Percentiles rank a stretch among this genome's conserved stretches.
These are phyloP conservation scores for Intellagama lesueurii DNA, from an alignment of 2,797 vertebrate genomes.

Conservation along the genomic window DNA sequence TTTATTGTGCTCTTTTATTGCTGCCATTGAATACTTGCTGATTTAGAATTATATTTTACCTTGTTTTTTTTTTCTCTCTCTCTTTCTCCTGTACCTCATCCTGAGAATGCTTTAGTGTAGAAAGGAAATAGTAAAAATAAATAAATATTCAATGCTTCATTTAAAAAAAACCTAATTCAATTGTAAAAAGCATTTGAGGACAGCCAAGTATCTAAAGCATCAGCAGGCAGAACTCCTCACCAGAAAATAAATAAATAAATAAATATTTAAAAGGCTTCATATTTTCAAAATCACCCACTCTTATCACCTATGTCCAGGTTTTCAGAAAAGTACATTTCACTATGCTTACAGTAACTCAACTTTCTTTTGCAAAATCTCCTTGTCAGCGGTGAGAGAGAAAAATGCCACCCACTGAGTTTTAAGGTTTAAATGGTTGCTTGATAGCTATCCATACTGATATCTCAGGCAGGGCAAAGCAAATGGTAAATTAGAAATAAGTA, in stretches of 20 bases:
- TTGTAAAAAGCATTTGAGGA: neutral
- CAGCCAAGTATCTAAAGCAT: neutral
- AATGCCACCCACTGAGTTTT: conserved; percentile 39
- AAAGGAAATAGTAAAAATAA: neutral
- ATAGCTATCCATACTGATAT: conserved; percentile 34
- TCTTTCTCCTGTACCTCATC: neutral
- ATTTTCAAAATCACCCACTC: conserved; percentile 35
- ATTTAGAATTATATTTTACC: neutral
- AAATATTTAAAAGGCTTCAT: conserved; percentile 7
- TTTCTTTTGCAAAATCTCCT: conserved; percentile 35
- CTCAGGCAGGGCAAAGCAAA: conserved; percentile 30
- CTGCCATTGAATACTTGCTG: neutral
- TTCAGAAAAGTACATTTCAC: conserved; percentile 30
- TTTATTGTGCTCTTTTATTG: neutral
- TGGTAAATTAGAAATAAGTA: conserved; percentile 26
- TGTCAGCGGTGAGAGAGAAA: conserved; percentile 19
- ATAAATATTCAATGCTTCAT: too few species aligned
- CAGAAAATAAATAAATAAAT: neutral
- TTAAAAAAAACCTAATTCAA: neutral
- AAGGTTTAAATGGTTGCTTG: conserved; percentile 27
- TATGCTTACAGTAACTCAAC: conserved; percentile 35
- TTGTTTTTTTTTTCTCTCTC: neutral
- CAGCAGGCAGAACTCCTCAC: neutral
- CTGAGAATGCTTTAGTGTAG: neutral
- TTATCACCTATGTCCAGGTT: conserved; percentile 46